Evolutionary conservation across 1,140 invertebrate species (phyloP), one percentile per base, ranked within the genome.

Genomic region (Adelges cooleyi): DNA sequence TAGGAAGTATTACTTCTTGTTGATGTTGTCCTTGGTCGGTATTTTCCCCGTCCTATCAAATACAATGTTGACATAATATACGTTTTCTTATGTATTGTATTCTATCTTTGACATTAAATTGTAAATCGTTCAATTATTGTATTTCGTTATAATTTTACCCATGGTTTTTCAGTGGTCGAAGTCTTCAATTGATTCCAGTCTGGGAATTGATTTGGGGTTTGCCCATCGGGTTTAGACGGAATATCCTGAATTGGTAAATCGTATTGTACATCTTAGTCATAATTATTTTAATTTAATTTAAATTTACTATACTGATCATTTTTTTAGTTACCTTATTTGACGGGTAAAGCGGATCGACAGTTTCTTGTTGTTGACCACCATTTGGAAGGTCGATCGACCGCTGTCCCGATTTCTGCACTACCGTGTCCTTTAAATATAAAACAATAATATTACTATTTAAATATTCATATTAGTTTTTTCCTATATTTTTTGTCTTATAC

Each of bases 171-270:
- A 11, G 56, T 62, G 0, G 56, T 15, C n/a, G 56, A 33, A 9
- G 15, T 48, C 8, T 48, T 62, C 25, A 62, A 40, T 48, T 22
- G 23, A 46, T 33, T 48, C 56, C 56, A 62, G 29, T 46, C 42
- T 6, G 56, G 56, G n/a, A 48, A 62, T 18, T 29, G 0, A 4
- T 2, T 22, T 48, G 18, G 18, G n/a, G 15, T 62, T 62, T 33
- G 25, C 15, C 56, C 29, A 33, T 33, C 11, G 11, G 5, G 5
- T 6, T 11, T 33, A 33, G 29, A 33, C 5, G 29, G 29, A 33
- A 33, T 33, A 11, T 33, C 29, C 29, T 33, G 11, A 33, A 33
- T 6, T 6, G 29, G 11, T 33, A n/a, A n/a, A n/a, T n/a, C n/a
- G n/a, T n/a, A n/a, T n/a, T n/a, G n/a, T n/a, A n/a, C n/a, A n/a